Conservation (phyloP, 2,797 vertebrate genomes). For the Spinus pinus region DNA sequence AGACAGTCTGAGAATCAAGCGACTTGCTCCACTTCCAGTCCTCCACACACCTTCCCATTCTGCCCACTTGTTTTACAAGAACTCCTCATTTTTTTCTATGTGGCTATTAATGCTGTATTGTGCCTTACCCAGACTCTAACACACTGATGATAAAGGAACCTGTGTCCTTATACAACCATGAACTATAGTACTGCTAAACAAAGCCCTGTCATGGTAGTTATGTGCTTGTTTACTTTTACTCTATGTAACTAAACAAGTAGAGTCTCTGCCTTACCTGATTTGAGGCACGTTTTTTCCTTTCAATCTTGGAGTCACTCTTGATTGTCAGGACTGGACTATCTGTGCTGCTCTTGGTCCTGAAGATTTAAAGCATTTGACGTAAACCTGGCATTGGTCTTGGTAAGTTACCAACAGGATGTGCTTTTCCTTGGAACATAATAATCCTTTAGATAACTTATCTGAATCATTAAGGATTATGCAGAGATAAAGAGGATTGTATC, state of each 20-base stretch:
- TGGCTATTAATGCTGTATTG: not conserved
- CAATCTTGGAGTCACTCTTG: conserved; percentile 83
- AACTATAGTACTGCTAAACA: not conserved
- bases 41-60: not conserved
- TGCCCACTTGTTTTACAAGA: not conserved
- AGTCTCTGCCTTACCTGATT: conserved; percentile 80
- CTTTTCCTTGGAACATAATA: not conserved
- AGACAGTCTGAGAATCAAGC: not conserved
- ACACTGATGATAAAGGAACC: not conserved
- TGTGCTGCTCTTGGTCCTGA: conserved; percentile 84
- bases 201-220: not conserved
- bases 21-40: not conserved
- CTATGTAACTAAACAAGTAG: not conserved
- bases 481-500: not conserved
- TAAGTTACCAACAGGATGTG: not conserved
- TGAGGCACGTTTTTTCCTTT: conserved; percentile 87
- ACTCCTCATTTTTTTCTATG: not conserved
- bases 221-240: not conserved
- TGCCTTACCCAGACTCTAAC: not conserved
- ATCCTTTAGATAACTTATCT: not conserved
- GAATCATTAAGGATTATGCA: not conserved
- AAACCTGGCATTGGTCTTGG: not conserved
- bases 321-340: conserved; percentile 77
- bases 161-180: not conserved
- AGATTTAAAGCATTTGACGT: conserved; percentile 1